Base-by-base conservation (phyloP, 2,113 vertebrate genomes). In the Dendropsophus ebraccatus region DNA sequence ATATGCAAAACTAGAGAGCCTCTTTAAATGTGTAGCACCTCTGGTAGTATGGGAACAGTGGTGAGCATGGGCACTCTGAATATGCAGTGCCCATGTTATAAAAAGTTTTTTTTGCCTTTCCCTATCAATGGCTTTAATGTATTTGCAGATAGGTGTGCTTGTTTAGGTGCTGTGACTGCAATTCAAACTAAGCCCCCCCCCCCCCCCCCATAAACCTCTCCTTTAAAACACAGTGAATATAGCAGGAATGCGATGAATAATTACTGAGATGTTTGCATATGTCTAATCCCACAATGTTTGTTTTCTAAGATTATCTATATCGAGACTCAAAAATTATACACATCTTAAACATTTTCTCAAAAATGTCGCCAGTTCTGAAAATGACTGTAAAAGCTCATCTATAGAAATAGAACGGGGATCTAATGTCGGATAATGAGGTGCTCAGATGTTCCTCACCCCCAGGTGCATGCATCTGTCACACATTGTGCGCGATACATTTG, bases 381-480 rank as follows among this genome's bases (percentile, higher is more conserved):
- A 70, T 32, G 13, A 67, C 62, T 67, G 28, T 67, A 32, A 67
- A 30, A 67, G 16, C 62, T 67, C 32, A 69, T 21, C 25, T 21
- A 30, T 37, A 70, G 16, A 23, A 37, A 69, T 69, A 35, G 28
- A 67, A 17, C n/a, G 16, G 25, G 35, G 67, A 70, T 70, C 32
- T 70, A 70, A 70, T 70, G 19, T 13, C 0, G 19, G 67, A 70
- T 19, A 23, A 70, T 70, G 67, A 70, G 28, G 67, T 70, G 67
- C 30, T 70, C 67, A 70, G 67, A 37, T 21, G 67, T 70, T 70
- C 7, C 67, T 70, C 32, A 37, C 67, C 67, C 19, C 35, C 67
- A 41, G 65, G 65, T 69, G 65, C 65, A 69, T 35, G 32, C 67
- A 70, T 37, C 32, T 70, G 67, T 70, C 67, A 41, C 19, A 41